Evolutionary conservation across 2,888 invertebrate species (phyloP), one percentile per base, ranked within the genome.

Genomic region (Subacronicta megacephala): DNA sequence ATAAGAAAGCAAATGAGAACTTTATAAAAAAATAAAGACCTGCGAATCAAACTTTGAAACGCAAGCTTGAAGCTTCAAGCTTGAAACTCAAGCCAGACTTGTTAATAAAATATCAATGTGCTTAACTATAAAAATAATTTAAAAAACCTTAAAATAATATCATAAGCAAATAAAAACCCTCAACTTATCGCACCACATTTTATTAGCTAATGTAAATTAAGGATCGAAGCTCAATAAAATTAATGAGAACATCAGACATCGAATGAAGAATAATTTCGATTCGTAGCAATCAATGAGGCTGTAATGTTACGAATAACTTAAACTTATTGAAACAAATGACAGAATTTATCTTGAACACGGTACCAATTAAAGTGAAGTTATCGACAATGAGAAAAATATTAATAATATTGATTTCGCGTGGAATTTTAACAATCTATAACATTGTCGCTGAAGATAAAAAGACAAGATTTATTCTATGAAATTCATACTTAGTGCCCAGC

Each of bases 321-420:
- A 53, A 58, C 37, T 77, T 79, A 85, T 84, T 85, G 82, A 82
- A 77, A 84, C 74, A 82, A 80, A 83, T 78, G 77, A 75, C 70
- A 63, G 67, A 69, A 78, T 78, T 75, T 65, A 60, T 61, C 36
- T 50, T 36, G 31, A 50, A 33, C 50, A 49, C 50, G 43, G 62
- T 56, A 72, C 57, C 73, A 71, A 76, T 76, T 76, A 72, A 73
- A 54, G 40, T 51, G 61, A 29, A 55, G 55, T 53, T 54, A 71
- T 74, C 50, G 72, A 77, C 73, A 70, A 15, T 10, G 7, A 50
- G 33, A 7, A 44, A 37, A 52, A 26, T 17, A 37, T 46, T 29
- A 47, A 59, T 44, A 31, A 50, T 44, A 26, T 10, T n/a, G n/a
- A n/a, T n/a, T 35, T 18, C 46, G 2, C 10, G 3, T 3, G 26